These are phyloP conservation scores for Petrocephalus schoutedeni DNA, from an alignment of 2,797 vertebrate species.

Conservation along the genomic window DNA sequence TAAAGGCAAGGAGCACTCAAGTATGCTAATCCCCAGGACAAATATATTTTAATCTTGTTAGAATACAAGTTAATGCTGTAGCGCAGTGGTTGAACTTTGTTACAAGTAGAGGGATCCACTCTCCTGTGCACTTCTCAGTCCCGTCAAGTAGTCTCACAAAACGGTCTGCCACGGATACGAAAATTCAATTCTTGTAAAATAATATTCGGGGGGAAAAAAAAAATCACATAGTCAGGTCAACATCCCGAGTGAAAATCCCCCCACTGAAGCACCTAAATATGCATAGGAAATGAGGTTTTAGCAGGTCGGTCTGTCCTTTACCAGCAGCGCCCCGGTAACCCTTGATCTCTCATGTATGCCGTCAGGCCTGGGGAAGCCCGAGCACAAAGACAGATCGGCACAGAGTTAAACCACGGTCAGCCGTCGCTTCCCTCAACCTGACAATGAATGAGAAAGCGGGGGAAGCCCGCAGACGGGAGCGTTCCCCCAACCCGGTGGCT, in stretches of 20 bases:
- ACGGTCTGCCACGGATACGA: slow-evolving; percentile 37
- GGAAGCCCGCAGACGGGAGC: background rate
- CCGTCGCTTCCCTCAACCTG: slow-evolving; percentile 63
- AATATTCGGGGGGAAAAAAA: slow-evolving; percentile 25
- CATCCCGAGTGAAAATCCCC: slow-evolving; percentile 60
- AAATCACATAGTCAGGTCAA: slow-evolving; percentile 50
- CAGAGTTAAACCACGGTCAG: slow-evolving; percentile 66
- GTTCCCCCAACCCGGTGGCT: background rate
- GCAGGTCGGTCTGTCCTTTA: slow-evolving; percentile 59
- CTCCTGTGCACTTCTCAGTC: slow-evolving; percentile 66
- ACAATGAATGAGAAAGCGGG: slow-evolving; percentile 51
- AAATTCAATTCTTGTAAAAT: slow-evolving; percentile 56
- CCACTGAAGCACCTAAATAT: slow-evolving; percentile 64
- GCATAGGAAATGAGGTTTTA: slow-evolving; percentile 75
- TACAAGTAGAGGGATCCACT: slow-evolving; percentile 75
- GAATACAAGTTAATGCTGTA: slow-evolving; percentile 98
- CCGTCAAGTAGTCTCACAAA: slow-evolving; percentile 59
- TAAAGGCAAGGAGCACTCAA: slow-evolving; percentile 83
- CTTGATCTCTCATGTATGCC: slow-evolving; percentile 78
- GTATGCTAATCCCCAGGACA: slow-evolving; percentile 99
- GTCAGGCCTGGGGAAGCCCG: slow-evolving; percentile 43
- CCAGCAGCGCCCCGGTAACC: slow-evolving; percentile 75
- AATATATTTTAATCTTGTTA: slow-evolving; percentile 99
- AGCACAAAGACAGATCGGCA: slow-evolving; percentile 57
- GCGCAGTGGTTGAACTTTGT: slow-evolving; percentile 87